phyloP scores from a whole-genome alignment of 1,140 invertebrate genomes.

The Matsumurasca onukii region DNA sequence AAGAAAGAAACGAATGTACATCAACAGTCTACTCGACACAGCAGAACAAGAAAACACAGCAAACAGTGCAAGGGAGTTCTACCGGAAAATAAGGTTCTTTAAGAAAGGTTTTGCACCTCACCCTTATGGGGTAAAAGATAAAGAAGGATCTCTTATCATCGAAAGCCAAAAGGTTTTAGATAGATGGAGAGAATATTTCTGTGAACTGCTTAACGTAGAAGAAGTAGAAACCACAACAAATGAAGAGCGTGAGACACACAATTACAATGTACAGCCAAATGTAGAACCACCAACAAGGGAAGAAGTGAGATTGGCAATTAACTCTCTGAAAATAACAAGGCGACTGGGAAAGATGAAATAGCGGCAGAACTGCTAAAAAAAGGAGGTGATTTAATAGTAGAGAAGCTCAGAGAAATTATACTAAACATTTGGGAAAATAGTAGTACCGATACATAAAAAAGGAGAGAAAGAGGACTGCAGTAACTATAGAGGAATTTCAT shows the following conservation, averaged over 20 bases:
- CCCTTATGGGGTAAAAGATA: slow-evolving; percentile 7
- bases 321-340: slow-evolving; percentile 38
- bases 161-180: background rate
- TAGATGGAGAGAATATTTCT: slow-evolving; percentile 31
- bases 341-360: slow-evolving; percentile 41
- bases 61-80: slow-evolving; percentile 31
- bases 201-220: slow-evolving; percentile 31
- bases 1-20: slow-evolving; percentile 32
- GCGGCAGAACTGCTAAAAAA: slow-evolving; percentile 39
- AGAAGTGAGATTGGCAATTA: slow-evolving; percentile 32
- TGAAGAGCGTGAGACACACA: background rate
- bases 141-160: background rate
- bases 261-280: background rate
- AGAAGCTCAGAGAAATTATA: background rate
- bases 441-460: slow-evolving; percentile 42
- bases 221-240: background rate
- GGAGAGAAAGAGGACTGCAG: slow-evolving; percentile 36
- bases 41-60: slow-evolving; percentile 16
- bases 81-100: slow-evolving; percentile 28
- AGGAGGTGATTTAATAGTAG: background rate
- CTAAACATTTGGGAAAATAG: slow-evolving; percentile 32
- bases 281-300: slow-evolving; percentile 4
- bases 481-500: slow-evolving; percentile 42
- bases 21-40: slow-evolving; percentile 30
- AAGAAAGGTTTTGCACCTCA: slow-evolving; percentile 34